Base-by-base conservation (phyloP, 2,888 invertebrate species). In the Choreutis nemorana region DNA sequence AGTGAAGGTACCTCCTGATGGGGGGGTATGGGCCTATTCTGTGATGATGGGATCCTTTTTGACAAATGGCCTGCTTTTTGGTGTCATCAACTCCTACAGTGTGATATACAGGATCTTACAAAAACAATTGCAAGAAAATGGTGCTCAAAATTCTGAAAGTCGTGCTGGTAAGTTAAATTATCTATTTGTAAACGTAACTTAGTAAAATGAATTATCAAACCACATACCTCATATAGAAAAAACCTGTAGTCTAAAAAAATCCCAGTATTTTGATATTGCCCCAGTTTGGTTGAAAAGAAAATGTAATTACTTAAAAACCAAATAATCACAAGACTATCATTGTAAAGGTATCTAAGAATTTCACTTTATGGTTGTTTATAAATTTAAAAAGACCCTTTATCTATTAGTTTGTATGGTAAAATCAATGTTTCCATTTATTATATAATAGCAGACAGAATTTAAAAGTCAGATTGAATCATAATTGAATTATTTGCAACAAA, bases 51-150 rank as follows among this genome's bases (percentile, higher is more conserved):
- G 87, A 23, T 92, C 94, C 33, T 93, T 95, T 63, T 77, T 93
- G 33, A 90, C 90, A 50, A 95, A 96, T 65, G 95, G 95, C 4
- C 86, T 94, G 28, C 80, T 96, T 29, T 94, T 95, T 64, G 93
- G 95, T 26, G 86, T 93, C 24, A 93, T 96, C 51, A 96, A 96
- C 73, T 89, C 90, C 0, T 94, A 90, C 57, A 90, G 94, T 42
- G 86, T 93, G 14, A 82, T 94, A 39, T 91, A 89, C 56, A 79
- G 82, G 4, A 84, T 87, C 39, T 81, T 94, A 24, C 81, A 83
- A 45, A 80, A 83, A 28, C 82, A 84, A 45, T 72, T 93, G 34
- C 58, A 75, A 33, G 67, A 70, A n/a, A 80, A 82, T 32, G 87
- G 87, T 10, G 84, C 87, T 25, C 62, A 79, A 3, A 89, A 90